Evolutionary conservation across 2,797 vertebrate genomes (phyloP), one percentile per base, ranked within the genome.

Genomic region (Muscicapa striata): DNA sequence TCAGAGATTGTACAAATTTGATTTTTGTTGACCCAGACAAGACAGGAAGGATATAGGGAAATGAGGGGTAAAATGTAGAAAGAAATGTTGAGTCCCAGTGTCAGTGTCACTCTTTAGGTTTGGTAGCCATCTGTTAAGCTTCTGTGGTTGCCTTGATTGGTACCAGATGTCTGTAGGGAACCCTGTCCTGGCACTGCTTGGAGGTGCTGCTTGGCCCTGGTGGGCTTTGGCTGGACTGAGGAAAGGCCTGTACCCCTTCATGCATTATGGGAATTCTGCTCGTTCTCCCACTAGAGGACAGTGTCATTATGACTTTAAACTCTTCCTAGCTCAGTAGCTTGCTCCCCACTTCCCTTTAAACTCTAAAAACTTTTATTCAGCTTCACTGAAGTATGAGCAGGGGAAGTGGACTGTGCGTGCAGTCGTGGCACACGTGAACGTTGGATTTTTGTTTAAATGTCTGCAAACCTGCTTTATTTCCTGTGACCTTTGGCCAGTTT

Each of bases 361-460:
- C 51, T 32, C 29, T 67, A 27, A 7, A 51, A 55, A 38, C 9
- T 68, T 48, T 63, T 55, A 7, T 67, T 51, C 55, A 34, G 48
- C 52, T 30, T 79, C 30, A 5, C 30, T n/a, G 69, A 46, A 52
- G 20, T 49, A 5, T 5, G 26, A 80, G 57, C 17, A 51, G 30
- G 38, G 64, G 19, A 24, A 1, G 1, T 43, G 30, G 36, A 7
- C 34, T 38, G 11, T 15, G 34, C 29, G 19, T 34, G 54, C 61
- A 63, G 0, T 48, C 8, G 3, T 26, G 63, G 63, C 36, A 29
- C 24, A 15, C 5, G 0, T 4, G 12, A 11, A 29, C 58, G 27
- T 32, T 83, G 49, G 24, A 7, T 61, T 87, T 66, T 45, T 64
- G 36, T 64, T 48, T 19, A 51, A 78, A 23, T 41, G 59, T 24